These are phyloP conservation scores for Sanderia malayensis DNA, from an alignment of 30 jellyfish, hydroid and myxozoan species.

Conservation along the genomic window DNA sequence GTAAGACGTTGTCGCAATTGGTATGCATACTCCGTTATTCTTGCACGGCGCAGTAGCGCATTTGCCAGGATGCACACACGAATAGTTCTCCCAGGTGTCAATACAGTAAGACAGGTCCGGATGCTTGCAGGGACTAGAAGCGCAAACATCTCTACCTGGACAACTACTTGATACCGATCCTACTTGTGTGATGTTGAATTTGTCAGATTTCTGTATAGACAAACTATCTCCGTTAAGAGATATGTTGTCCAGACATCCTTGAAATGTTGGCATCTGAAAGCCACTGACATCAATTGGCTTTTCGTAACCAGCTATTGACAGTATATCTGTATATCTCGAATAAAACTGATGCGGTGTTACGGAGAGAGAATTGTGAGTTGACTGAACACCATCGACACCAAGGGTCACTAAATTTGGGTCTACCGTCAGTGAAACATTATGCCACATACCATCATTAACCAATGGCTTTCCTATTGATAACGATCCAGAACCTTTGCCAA, in stretches of 20 bases:
- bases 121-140: conserved; percentile 61
- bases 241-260: conserved; percentile 63
- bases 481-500: conserved; percentile 18
- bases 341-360: conserved; percentile 57
- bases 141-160: conserved; percentile 63
- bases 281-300: conserved; percentile 16
- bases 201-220: conserved; percentile 34
- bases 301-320: conserved; percentile 56
- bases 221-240: conserved; percentile 48
- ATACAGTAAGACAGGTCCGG: conserved; percentile 52
- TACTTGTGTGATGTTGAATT: conserved; percentile 42
- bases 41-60: conserved; percentile 53
- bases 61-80: conserved; percentile 72
- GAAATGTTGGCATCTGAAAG: conserved; percentile 6
- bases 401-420: conserved; percentile 45
- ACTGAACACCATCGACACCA: conserved; percentile 39
- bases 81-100: conserved; percentile 61
- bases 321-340: conserved; percentile 14
- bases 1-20: conserved; percentile 16
- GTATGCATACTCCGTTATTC: conserved; percentile 59
- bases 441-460: conserved; percentile 80
- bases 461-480: conserved; percentile 17
- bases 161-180: conserved; percentile 41
- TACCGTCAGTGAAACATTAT: conserved; percentile 41
- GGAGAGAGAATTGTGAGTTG: conserved; percentile 36